Evolutionary conservation across 2,113 vertebrate species (phyloP).

Genomic region (Zeus faber): DNA sequence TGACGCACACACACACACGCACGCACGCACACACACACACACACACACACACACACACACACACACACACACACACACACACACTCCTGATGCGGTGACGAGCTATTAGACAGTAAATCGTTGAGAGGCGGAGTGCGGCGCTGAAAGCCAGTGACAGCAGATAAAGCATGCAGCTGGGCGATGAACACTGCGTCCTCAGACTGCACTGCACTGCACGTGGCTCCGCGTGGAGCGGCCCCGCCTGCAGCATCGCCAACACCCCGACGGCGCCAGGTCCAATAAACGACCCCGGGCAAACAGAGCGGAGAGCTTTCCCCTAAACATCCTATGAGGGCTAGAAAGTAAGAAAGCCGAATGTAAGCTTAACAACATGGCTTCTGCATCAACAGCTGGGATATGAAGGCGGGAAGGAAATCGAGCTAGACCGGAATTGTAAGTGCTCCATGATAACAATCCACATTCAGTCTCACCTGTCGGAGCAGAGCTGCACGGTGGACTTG

Average conservation of each 20-base stretch:
- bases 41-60: constrained; percentile 9
- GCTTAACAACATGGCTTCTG: too few relatives aligned
- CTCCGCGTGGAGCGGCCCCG: too few relatives aligned
- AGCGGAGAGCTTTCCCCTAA: too few relatives aligned
- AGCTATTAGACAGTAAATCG: constrained; percentile 66
- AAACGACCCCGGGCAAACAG: not conserved
- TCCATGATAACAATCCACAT: too few relatives aligned
- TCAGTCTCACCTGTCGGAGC: too few relatives aligned
- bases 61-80: constrained; percentile 5
- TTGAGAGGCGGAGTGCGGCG: constrained; percentile 35
- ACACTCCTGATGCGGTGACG: constrained; percentile 27
- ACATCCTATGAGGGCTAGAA: too few relatives aligned
- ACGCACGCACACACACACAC: not conserved
- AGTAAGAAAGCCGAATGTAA: too few relatives aligned
- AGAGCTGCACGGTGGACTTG: too few relatives aligned
- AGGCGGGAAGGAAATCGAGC: too few relatives aligned
- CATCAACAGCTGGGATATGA: too few relatives aligned
- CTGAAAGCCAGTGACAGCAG: constrained; percentile 62
- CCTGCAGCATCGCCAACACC: not conserved
- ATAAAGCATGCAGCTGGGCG: constrained; percentile 60
- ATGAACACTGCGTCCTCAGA: not conserved
- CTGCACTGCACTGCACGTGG: too few relatives aligned
- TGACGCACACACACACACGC: not conserved
- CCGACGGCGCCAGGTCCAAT: not conserved
- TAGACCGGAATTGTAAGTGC: too few relatives aligned